These are phyloP conservation scores for Diplosoma virens DNA, from an alignment of 23 tunicate species.

Conservation along the genomic window DNA sequence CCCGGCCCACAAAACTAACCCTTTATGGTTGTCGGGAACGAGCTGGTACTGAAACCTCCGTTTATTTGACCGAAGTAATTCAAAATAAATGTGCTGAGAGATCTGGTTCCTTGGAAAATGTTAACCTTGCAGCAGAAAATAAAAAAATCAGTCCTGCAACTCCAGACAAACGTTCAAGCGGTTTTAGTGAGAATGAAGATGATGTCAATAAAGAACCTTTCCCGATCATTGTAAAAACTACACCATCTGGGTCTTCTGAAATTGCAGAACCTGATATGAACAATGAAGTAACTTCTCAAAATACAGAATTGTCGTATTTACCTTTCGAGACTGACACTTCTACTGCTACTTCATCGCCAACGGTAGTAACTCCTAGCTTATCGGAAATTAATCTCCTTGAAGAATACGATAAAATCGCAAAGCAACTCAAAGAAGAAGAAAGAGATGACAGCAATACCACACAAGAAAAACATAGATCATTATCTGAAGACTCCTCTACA, in stretches of 20 bases:
- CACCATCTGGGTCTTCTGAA: neutral
- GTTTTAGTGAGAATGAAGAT: slow-evolving; percentile 11
- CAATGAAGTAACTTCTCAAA: neutral
- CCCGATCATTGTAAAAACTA: neutral
- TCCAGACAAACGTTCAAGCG: slow-evolving; percentile 27
- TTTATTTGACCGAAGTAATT: too few relatives aligned
- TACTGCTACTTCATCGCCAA: neutral
- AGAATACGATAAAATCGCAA: slow-evolving; percentile 59
- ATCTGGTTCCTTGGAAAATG: neutral
- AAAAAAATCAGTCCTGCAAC: slow-evolving; percentile 2
- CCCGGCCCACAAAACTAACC: neutral
- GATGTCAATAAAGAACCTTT: too few relatives aligned
- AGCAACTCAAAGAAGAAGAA: slow-evolving; percentile 37
- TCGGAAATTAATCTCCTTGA: slow-evolving; percentile 26
- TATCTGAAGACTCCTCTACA: slow-evolving; percentile 17
- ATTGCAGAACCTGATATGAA: neutral
- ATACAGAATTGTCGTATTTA: neutral
- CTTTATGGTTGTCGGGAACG: neutral
- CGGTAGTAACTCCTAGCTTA: neutral
- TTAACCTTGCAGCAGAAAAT: neutral
- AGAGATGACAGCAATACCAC: neutral
- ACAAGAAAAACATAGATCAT: neutral
- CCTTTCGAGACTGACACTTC: too few relatives aligned
- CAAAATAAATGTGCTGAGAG: too few relatives aligned
- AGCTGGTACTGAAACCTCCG: neutral